A percentile compares a stretch with the other conserved stretches of the same genome.
These are phyloP conservation scores for Mesoligia furuncula DNA, from an alignment of 2,888 invertebrate species.

Conservation along the genomic window DNA sequence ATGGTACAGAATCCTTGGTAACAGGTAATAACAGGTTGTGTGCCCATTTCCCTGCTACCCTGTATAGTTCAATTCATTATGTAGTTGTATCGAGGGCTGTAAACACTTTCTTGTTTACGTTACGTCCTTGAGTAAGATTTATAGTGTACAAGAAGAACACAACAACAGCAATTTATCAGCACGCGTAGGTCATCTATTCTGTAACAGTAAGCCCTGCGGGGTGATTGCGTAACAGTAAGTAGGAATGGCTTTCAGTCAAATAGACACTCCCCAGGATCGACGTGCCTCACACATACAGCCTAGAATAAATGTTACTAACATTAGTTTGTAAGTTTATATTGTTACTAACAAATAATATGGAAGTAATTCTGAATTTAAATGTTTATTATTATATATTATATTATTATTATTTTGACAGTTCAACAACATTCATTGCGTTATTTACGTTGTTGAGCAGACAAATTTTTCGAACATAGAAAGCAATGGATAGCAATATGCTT, in stretches of 20 bases:
- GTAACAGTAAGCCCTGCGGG: neutral
- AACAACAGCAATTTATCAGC: conserved; percentile 32
- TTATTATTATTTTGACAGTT: no score
- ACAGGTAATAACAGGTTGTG: no score
- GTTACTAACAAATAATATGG: no score
- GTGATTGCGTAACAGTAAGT: neutral
- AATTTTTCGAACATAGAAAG: neutral
- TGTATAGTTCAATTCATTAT: neutral
- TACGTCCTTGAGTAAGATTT: conserved; percentile 25
- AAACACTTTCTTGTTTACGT: conserved; percentile 15
- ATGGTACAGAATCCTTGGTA: no score
- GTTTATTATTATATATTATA: no score
- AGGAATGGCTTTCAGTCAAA: neutral
- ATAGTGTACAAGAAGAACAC: conserved; percentile 22
- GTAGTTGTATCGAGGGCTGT: neutral
- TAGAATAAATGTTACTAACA: no score
- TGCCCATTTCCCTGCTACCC: no score
- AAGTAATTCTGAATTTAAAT: no score
- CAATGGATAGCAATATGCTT: neutral
- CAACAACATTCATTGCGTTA: neutral
- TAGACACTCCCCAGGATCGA: no score
- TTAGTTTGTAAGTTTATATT: no score
- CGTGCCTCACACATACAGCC: no score
- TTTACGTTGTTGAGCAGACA: neutral
- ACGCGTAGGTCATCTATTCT: neutral